Base-by-base conservation (phyloP, 2,797 vertebrate species). In the Denticeps clupeoides region DNA sequence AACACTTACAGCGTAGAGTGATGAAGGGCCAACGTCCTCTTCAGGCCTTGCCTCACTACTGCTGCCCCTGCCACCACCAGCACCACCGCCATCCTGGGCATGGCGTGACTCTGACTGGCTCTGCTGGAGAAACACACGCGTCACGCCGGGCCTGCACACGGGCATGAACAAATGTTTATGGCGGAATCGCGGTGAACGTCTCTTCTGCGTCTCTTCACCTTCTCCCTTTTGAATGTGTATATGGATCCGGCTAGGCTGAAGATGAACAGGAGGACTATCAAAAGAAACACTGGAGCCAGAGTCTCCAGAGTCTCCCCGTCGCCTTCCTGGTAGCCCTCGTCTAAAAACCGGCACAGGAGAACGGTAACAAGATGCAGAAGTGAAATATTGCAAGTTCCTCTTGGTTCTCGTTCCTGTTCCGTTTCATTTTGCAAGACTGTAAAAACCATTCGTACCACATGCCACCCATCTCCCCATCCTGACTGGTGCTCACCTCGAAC, bases 1-100 rank as follows among this genome's bases (percentile, higher is more conserved):
- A 1, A 7, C 26, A 11, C 80, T 77, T 55, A 85, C 84, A 8
- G 72, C 76, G 47, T 86, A 86, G 26, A 79, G 49, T 23, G 80
- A 79, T 1, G 65, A 49, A 10, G 75, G 62, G 2, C 63, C 41
- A 37, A 47, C 23, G 40, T 49, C 32, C 21, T 31, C 51, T 10
- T 53, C 47, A 23, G 5, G 19, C 13, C 1, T 40, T 1, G 13
- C 50, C 10, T 53, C 24, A 4, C 63, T 51, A 5, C 26, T 47
- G n/a, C n/a, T n/a, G n/a, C n/a, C n/a, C n/a, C n/a, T n/a, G n/a
- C n/a, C n/a, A n/a, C n/a, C n/a, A n/a, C n/a, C n/a, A n/a, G n/a
- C n/a, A n/a, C n/a, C n/a, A n/a, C n/a, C n/a, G n/a, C n/a, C n/a
- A n/a, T n/a, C n/a, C n/a, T n/a, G n/a, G n/a, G n/a, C n/a, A n/a